Conservation (phyloP, 2,888 invertebrate species). For the Epsilonema sp. region DNA sequence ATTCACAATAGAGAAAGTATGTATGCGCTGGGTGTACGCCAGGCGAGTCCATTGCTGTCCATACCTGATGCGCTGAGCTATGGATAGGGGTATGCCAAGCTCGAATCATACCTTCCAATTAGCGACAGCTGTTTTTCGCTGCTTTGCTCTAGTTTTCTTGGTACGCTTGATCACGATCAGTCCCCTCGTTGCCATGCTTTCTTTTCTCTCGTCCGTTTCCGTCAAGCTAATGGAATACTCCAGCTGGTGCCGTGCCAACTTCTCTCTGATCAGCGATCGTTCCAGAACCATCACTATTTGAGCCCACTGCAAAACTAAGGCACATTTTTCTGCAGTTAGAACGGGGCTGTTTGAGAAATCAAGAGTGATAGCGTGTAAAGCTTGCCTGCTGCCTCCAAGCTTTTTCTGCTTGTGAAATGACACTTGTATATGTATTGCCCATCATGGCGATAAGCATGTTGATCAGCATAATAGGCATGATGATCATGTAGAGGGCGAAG, state of each 20-base stretch:
- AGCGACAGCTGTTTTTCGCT: slow-evolving; percentile 75
- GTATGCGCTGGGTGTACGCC: too few species aligned
- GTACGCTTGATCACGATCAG: slow-evolving; percentile 96
- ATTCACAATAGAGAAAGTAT: too few species aligned
- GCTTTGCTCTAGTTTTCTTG: slow-evolving; percentile 80
- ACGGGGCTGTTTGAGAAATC: too few species aligned
- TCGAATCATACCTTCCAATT: slow-evolving; percentile 99
- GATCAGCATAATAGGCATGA: slow-evolving; percentile 79
- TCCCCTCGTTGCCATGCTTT: slow-evolving; percentile 48
- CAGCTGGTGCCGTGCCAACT: slow-evolving; percentile 71
- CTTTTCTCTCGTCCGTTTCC: slow-evolving; percentile 43
- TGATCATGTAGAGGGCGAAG: slow-evolving; percentile 92
- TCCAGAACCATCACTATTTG: slow-evolving; percentile 93
- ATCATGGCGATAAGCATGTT: slow-evolving; percentile 99
- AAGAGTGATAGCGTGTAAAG: too few species aligned
- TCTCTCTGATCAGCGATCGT: slow-evolving; percentile 67
- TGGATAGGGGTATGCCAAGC: too few species aligned
- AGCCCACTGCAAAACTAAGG: slow-evolving; percentile 80
- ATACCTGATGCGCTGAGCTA: too few species aligned
- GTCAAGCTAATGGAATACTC: slow-evolving; percentile 74
- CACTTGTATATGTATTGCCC: slow-evolving; percentile 96
- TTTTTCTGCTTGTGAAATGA: slow-evolving; percentile 93
- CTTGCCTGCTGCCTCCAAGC: slow-evolving; percentile 84
- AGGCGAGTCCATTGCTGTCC: too few species aligned
- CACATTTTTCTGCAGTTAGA: too few species aligned